Evolutionary conservation across 2,113 vertebrate genomes (phyloP).

Genomic region (Gracilinanus agilis): DNA sequence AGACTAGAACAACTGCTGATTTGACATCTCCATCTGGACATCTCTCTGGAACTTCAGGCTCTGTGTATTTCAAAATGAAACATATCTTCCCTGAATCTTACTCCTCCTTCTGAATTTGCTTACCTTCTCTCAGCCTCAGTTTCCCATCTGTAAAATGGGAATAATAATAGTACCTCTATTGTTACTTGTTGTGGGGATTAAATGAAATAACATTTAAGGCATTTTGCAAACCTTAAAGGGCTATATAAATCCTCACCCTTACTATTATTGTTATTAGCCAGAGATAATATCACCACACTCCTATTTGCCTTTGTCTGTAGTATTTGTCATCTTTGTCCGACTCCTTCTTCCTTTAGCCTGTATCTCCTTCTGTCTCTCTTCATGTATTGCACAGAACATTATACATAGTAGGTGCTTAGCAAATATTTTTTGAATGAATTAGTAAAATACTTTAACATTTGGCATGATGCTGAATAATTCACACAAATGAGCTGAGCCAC

Average conservation of each 20-base stretch:
- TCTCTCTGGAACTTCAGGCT: neutral
- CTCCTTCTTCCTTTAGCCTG: neutral
- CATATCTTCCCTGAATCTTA: neutral
- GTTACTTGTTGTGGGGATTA: neutral
- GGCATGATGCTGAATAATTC: neutral
- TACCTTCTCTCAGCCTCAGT: neutral
- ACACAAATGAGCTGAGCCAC: neutral
- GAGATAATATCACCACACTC: neutral
- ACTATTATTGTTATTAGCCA: neutral
- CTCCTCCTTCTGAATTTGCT: neutral
- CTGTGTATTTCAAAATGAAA: neutral
- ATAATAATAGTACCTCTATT: neutral
- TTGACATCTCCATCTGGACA: neutral
- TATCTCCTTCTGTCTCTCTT: neutral
- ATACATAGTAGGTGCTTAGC: neutral
- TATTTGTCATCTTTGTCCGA: neutral
- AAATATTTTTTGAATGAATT: neutral
- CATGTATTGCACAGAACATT: neutral
- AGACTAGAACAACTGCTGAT: neutral
- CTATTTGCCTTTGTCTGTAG: neutral
- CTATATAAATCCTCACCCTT: neutral
- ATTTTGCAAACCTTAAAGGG: neutral
- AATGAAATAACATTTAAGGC: neutral
- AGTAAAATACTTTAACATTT: slow-evolving; percentile 16
- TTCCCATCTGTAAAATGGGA: neutral